phyloP scores from a whole-genome alignment of 2,888 invertebrate genomes.

The Epicampocera succincta region DNA sequence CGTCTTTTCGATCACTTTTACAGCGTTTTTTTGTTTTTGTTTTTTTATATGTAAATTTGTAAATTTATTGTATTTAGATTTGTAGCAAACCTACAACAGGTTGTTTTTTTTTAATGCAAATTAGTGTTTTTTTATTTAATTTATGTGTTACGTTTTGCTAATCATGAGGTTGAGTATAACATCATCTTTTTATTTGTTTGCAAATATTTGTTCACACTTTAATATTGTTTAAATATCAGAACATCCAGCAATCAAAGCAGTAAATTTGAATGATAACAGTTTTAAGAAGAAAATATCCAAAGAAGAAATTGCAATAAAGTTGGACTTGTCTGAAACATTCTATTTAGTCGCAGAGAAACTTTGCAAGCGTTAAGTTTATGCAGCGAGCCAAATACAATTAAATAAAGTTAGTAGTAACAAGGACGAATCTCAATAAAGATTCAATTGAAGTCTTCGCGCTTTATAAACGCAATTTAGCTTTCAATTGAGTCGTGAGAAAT shows the following conservation, averaged over 20 bases:
- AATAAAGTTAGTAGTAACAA: background rate
- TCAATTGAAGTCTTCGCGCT: background rate
- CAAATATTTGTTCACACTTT: conserved; percentile 14
- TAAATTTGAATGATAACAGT: conserved; percentile 9
- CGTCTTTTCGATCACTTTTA: no score
- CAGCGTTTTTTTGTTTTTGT: no score
- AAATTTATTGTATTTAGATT: background rate
- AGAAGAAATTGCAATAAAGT: conserved; percentile 54
- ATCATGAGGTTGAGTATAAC: conserved; percentile 15
- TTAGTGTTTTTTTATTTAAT: conserved; percentile 6
- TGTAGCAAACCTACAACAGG: no score
- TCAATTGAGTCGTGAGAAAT: no score
- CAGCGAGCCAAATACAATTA: background rate
- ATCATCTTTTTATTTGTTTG: conserved; percentile 44
- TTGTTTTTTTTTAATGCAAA: conserved; percentile 22
- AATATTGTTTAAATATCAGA: conserved; percentile 23
- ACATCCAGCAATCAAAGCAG: conserved; percentile 38
- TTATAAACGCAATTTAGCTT: no score
- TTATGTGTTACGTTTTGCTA: background rate
- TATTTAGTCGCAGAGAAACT: conserved; percentile 48
- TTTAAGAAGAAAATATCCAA: conserved; percentile 5
- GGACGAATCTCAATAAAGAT: background rate
- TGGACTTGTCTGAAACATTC: conserved; percentile 28
- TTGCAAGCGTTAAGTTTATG: conserved; percentile 46
- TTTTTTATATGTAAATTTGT: background rate